phyloP scores from a whole-genome alignment of 2,113 vertebrate genomes.

The Antechinus flavipes region DNA sequence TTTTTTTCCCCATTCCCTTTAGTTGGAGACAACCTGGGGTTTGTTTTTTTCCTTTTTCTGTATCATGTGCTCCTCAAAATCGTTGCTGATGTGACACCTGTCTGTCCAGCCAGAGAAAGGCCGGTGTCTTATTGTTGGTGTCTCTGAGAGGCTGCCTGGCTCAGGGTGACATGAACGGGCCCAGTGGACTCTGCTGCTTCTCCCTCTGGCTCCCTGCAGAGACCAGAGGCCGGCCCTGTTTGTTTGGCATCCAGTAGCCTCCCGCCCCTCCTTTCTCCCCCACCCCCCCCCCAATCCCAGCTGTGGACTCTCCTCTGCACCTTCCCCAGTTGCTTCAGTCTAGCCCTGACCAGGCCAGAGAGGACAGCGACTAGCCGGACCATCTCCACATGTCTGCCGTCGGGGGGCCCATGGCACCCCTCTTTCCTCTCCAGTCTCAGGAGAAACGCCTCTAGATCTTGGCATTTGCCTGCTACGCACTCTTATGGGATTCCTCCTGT shows the following conservation, averaged over 20 bases:
- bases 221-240: background rate
- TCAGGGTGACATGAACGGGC: no score
- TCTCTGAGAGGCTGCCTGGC: no score
- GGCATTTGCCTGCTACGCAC: no score
- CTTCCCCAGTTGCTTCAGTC: background rate
- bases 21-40: background rate
- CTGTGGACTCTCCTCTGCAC: background rate
- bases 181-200: background rate
- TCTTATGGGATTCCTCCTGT: background rate
- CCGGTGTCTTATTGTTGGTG: background rate
- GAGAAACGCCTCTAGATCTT: no score
- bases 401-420: background rate
- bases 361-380: no score
- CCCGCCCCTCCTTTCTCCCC: no score
- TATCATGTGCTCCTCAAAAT: background rate
- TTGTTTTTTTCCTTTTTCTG: background rate
- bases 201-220: background rate
- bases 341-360: background rate
- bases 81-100: background rate
- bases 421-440: background rate
- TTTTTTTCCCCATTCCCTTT: background rate
- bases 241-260: background rate
- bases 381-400: background rate
- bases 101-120: background rate
- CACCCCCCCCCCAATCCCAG: no score